Percentiles rank a stretch among this genome's conserved stretches.
These are phyloP conservation scores for Calvadosia cruxmelitensis DNA, from an alignment of 30 jellyfish, hydroid and myxozoan genomes.

Conservation along the genomic window DNA sequence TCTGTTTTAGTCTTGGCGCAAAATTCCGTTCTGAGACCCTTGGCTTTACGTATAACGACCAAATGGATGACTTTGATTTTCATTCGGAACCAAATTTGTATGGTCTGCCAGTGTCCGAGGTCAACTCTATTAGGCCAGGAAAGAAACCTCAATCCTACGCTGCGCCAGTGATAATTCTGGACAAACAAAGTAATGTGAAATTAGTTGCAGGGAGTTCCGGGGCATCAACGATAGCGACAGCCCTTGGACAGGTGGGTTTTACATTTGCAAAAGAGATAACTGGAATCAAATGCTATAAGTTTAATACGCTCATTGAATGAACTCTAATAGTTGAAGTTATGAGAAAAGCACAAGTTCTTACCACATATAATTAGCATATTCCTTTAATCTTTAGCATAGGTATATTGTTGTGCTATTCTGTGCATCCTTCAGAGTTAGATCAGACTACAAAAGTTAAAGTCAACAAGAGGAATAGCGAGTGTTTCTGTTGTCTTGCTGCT, in stretches of 20 bases:
- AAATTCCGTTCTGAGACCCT: conserved; percentile 83
- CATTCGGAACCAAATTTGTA: conserved; percentile 85
- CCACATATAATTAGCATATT: too few relatives aligned
- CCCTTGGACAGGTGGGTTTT: conserved; percentile 80
- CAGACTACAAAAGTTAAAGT: too few relatives aligned
- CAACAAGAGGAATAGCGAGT: too few relatives aligned
- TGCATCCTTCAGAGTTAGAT: too few relatives aligned
- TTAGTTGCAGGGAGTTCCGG: conserved; percentile 98
- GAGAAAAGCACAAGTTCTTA: too few relatives aligned
- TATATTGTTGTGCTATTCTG: too few relatives aligned
- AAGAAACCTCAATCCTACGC: conserved; percentile 93
- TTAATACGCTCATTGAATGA: too few relatives aligned
- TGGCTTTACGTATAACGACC: conserved; percentile 91
- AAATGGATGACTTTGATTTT: conserved; percentile 93
- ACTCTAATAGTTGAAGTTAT: too few relatives aligned
- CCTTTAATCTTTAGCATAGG: too few relatives aligned
- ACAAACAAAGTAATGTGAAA: conserved; percentile 55
- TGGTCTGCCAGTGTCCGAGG: conserved; percentile 87
- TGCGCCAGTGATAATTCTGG: conserved; percentile 74
- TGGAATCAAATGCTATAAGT: too few relatives aligned
- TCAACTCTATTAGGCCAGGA: conserved; percentile 63
- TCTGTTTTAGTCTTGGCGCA: conserved; percentile 75
- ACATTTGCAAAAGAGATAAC: too few relatives aligned
- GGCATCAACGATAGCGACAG: conserved; percentile 93
- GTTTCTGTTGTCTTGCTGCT: too few relatives aligned